Evolutionary conservation across 2,113 vertebrate genomes (phyloP), one percentile per base, ranked within the genome.

Genomic region (Fukomys damarensis): DNA sequence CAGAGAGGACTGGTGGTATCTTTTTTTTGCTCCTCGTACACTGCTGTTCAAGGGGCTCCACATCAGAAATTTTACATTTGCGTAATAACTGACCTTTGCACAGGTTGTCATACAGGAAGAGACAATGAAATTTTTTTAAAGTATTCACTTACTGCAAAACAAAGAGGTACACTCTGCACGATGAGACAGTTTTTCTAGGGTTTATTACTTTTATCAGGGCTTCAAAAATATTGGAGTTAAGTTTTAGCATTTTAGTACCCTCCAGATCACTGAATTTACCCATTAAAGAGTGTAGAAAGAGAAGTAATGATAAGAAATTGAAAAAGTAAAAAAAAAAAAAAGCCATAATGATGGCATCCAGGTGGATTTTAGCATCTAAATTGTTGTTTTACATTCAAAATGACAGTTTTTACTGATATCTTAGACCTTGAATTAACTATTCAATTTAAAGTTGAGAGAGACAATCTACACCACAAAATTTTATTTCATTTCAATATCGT

Each of bases 161-260:
- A 91, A 89, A 93, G 61, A 92, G 58, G 11, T 59, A 7, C 2
- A 89, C 46, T n/a, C 9, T 49, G 26, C 32, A 6, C 58, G 61
- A 84, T 56, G n/a, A 79, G 74, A 89, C 32, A 87, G 28, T n/a
- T 96, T 91, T 54, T 84, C 24, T 30, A 65, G 17, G 11, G 49
- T 82, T 43, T 43, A 43, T 56, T 79, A 28, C 32, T 89, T 83
- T 97, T 58, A 89, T 90, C 52, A 92, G 24, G 46, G 32, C 56
- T 92, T 93, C 13, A 72, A 89, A 94, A 82, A 70, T 79, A 86
- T 49, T 66, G 11, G 17, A 86, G 10, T 61, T 74, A 88, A 89
- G 86, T 86, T 66, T 83, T 26, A 89, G 54, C 74, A 77, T 80
- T 61, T 70, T 58, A 54, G 65, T 88, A 85, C 4, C 5, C 12